Base-by-base conservation (phyloP, 2,113 vertebrate species). In the Grantiella picta region DNA sequence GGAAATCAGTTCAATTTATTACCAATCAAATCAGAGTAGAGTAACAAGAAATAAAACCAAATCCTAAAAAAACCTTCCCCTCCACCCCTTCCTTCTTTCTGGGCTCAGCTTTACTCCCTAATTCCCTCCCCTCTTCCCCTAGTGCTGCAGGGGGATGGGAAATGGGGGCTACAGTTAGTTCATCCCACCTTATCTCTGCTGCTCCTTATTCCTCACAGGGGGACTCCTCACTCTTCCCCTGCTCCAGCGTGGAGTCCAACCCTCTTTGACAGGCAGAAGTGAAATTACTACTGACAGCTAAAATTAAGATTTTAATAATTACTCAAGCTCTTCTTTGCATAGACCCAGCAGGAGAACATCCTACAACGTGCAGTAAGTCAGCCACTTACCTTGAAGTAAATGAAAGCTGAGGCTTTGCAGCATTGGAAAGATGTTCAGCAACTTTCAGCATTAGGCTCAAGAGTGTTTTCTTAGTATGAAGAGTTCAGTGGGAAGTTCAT, bases 261-360 rank as follows among this genome's bases (percentile, higher is more conserved):
- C 15, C 18, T 63, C 36, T 65, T 52, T 85, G 73, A 87, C 40
- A 91, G n/a, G 73, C 53, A 94, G 73, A 82, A 64, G 24, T 89
- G 61, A 92, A 82, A 89, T 95, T 47, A 89, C 86, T 95, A 79
- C 73, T 95, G 94, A 82, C 93, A 96, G 61, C 11, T 82, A 86
- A 91, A 94, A 94, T 95, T 27, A 95, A 80, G 70, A 85, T 92
- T 94, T 95, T 87, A 85, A 79, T 88, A 92, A 87, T 92, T 94
- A 82, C 66, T 27, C 12, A 23, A 89, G 70, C 47, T 92, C 57
- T 75, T 94, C 40, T 91, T 94, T 82, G 89, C 91, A 54, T n/a
- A 95, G 87, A 82, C 81, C 35, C 87, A 95, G 70, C 78, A 96
- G 91, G 84, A 95, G 79, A 92, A 72, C 89, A 94, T 75, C 89